Evolutionary conservation across 2,888 invertebrate species (phyloP).

Genomic region (Gari tellinella): DNA sequence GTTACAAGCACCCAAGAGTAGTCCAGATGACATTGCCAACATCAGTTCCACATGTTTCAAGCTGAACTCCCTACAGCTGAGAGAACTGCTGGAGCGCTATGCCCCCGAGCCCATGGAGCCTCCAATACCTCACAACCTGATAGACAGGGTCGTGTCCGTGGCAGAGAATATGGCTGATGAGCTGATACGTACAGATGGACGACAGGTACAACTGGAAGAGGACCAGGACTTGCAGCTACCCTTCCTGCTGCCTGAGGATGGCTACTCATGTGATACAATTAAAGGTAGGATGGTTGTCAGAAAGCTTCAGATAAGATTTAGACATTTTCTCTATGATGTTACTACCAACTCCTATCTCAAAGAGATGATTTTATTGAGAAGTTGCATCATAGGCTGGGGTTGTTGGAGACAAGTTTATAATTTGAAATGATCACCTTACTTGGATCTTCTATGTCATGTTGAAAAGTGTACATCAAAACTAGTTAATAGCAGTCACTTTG

Average conservation of each 20-base stretch:
- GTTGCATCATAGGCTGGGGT: no score
- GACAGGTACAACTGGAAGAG: slow-evolving; percentile 95
- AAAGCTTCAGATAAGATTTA: no score
- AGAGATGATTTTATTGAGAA: no score
- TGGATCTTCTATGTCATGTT: no score
- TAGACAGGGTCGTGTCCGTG: slow-evolving; percentile 83
- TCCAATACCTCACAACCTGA: slow-evolving; percentile 87
- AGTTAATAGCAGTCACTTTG: no score
- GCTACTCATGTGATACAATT: slow-evolving; percentile 98
- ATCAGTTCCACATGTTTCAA: slow-evolving; percentile 97
- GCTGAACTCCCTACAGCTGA: slow-evolving; percentile 96
- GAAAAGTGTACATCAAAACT: no score
- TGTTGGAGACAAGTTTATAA: no score
- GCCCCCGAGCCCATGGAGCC: slow-evolving; percentile 88
- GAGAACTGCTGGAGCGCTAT: slow-evolving; percentile 92
- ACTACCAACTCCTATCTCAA: no score
- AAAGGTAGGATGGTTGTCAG: slow-evolving; percentile 87
- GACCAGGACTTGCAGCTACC: slow-evolving; percentile 93
- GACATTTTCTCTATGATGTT: no score
- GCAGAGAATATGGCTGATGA: slow-evolving; percentile 90
- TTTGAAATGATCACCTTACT: no score
- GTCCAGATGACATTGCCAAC: slow-evolving; percentile 94
- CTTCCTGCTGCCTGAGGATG: slow-evolving; percentile 97
- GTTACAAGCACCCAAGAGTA: slow-evolving; percentile 91
- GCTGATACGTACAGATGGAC: slow-evolving; percentile 91